A percentile compares a stretch with the other conserved stretches of the same genome.
Evolutionary conservation across 2,888 invertebrate species (phyloP).

Genomic region (Clitarchus hookeri): DNA sequence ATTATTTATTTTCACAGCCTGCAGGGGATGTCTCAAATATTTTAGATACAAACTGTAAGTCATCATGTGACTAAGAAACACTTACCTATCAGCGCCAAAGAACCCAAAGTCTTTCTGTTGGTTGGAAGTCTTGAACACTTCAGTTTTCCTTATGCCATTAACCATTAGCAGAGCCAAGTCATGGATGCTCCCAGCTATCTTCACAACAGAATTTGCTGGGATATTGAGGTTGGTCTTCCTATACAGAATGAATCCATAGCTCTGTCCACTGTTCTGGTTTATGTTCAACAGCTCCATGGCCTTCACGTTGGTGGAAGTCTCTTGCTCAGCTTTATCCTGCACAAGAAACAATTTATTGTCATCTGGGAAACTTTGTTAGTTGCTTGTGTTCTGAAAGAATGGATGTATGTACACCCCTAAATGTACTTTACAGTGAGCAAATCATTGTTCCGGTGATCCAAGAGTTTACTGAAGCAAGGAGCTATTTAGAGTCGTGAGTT

Average conservation of each 20-base stretch:
- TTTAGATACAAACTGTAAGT: too few species aligned
- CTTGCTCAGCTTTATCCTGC: slow-evolving; percentile 30
- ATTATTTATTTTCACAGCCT: background rate
- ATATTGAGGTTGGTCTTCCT: slow-evolving; percentile 49
- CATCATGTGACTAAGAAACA: background rate
- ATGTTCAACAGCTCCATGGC: slow-evolving; percentile 52
- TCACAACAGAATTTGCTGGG: slow-evolving; percentile 48
- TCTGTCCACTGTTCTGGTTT: slow-evolving; percentile 59
- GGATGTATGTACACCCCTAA: too few species aligned
- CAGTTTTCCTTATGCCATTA: slow-evolving; percentile 49
- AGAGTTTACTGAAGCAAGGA: too few species aligned
- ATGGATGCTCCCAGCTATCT: slow-evolving; percentile 54
- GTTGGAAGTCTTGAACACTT: background rate
- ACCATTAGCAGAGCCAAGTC: slow-evolving; percentile 60
- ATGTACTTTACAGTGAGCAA: too few species aligned
- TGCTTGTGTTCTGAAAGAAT: too few species aligned
- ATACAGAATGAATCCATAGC: slow-evolving; percentile 62
- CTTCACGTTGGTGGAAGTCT: slow-evolving; percentile 41
- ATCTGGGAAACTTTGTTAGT: too few species aligned
- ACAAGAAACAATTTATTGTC: background rate
- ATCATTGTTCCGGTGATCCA: too few species aligned
- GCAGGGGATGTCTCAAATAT: background rate
- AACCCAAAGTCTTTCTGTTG: slow-evolving; percentile 2
- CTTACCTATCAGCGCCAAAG: slow-evolving; percentile 3
- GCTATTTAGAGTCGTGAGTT: too few species aligned